phyloP scores from a whole-genome alignment of 2,113 vertebrate genomes.

The Grantiella picta region DNA sequence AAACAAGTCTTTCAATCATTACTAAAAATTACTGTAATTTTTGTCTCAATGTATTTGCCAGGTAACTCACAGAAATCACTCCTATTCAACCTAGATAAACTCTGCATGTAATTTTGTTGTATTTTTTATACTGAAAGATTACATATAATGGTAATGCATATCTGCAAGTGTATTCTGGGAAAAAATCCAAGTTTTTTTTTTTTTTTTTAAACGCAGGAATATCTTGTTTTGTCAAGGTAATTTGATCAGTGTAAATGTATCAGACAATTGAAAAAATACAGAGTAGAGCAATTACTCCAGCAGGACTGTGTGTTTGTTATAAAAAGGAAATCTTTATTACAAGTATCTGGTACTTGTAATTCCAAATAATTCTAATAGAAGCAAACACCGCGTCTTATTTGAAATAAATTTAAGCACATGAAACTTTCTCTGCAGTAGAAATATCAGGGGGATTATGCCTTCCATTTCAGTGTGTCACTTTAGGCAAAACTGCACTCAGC shows the following conservation, averaged over 20 bases:
- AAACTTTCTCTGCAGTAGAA: background rate
- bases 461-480: background rate
- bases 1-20: background rate
- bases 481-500: background rate
- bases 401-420: background rate
- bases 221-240: background rate
- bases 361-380: background rate
- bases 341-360: background rate
- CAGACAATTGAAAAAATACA: background rate
- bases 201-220: background rate
- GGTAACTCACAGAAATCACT: background rate
- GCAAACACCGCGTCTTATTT: background rate
- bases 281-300: background rate
- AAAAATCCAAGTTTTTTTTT: background rate
- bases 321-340: slow-evolving; percentile 8
- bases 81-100: background rate
- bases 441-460: background rate
- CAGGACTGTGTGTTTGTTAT: background rate
- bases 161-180: background rate
- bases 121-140: background rate
- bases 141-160: background rate
- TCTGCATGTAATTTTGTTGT: background rate
- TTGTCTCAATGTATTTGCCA: background rate
- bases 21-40: background rate
- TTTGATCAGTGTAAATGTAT: background rate